Percentiles rank a stretch among this genome's conserved stretches.
phyloP scores from a whole-genome alignment of 2,797 vertebrate species.

The Falco novaeseelandiae region DNA sequence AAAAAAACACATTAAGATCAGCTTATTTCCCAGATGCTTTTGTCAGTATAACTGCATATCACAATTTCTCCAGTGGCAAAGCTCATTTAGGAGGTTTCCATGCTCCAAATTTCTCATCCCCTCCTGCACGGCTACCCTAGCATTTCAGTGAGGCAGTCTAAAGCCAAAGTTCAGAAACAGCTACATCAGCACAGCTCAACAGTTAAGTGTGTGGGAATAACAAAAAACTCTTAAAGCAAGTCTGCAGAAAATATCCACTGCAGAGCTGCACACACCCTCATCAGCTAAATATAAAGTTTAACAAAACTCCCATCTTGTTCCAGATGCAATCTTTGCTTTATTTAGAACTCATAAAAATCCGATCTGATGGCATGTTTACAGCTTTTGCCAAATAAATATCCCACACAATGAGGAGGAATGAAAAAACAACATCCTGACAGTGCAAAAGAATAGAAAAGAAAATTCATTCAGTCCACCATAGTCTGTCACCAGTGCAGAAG shows the following conservation, averaged over 20 bases:
- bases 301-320: background rate
- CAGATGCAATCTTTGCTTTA: background rate
- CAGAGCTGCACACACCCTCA: background rate
- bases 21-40: background rate
- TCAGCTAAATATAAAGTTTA: background rate
- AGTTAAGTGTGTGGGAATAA: background rate
- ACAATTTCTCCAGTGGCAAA: background rate
- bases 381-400: background rate
- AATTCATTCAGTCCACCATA: background rate
- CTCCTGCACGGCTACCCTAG: background rate
- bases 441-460: background rate
- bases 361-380: background rate
- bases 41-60: background rate
- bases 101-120: background rate
- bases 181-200: background rate
- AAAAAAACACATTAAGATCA: background rate
- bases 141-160: background rate
- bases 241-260: background rate
- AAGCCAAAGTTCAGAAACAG: background rate
- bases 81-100: background rate
- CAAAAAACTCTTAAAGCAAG: background rate
- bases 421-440: background rate
- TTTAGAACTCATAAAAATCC: background rate
- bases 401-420: background rate
- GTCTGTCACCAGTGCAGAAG: background rate